Evolutionary conservation across 2,888 invertebrate species (phyloP).

Genomic region (Synanthedon myopaeformis): DNA sequence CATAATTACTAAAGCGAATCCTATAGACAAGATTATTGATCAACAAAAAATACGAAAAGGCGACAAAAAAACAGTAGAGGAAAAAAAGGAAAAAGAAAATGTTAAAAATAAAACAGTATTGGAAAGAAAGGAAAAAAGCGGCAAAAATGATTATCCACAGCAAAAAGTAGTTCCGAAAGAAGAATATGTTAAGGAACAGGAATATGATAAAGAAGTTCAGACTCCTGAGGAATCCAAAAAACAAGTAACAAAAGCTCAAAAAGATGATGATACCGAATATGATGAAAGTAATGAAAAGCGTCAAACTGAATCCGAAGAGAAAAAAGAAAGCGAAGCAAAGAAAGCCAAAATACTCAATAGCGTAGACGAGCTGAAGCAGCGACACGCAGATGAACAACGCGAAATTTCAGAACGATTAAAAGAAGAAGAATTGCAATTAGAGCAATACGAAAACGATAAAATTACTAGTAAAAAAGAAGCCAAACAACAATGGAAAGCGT

Average conservation of each 20-base stretch:
- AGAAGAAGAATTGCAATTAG: slow-evolving; percentile 47
- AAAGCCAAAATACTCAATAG: slow-evolving; percentile 44
- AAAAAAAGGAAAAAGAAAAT: slow-evolving; percentile 4
- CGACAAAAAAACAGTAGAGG: background rate
- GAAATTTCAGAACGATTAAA: slow-evolving; percentile 42
- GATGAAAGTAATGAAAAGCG: slow-evolving; percentile 24
- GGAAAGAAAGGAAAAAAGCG: background rate
- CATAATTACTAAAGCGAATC: slow-evolving; percentile 30
- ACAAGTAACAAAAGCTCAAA: slow-evolving; percentile 7
- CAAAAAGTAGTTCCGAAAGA: background rate
- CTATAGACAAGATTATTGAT: slow-evolving; percentile 18
- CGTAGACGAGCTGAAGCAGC: slow-evolving; percentile 50
- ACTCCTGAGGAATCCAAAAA: slow-evolving; percentile 6
- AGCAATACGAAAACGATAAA: slow-evolving; percentile 37
- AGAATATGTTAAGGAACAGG: slow-evolving; percentile 1
- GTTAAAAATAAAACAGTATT: slow-evolving; percentile 5
- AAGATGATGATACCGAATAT: slow-evolving; percentile 30
- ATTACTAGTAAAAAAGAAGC: slow-evolving; percentile 10
- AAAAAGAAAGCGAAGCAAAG: slow-evolving; percentile 40
- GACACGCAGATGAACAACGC: slow-evolving; percentile 49
- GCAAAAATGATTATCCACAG: background rate
- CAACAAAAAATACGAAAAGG: slow-evolving; percentile 7
- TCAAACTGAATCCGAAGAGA: slow-evolving; percentile 24
- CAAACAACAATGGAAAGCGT: slow-evolving; percentile 4
- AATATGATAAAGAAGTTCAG: slow-evolving; percentile 7